A percentile compares a stretch with the other conserved stretches of the same genome.
phyloP scores from a whole-genome alignment of 2,888 invertebrate genomes.

The Eupithecia insigniata region DNA sequence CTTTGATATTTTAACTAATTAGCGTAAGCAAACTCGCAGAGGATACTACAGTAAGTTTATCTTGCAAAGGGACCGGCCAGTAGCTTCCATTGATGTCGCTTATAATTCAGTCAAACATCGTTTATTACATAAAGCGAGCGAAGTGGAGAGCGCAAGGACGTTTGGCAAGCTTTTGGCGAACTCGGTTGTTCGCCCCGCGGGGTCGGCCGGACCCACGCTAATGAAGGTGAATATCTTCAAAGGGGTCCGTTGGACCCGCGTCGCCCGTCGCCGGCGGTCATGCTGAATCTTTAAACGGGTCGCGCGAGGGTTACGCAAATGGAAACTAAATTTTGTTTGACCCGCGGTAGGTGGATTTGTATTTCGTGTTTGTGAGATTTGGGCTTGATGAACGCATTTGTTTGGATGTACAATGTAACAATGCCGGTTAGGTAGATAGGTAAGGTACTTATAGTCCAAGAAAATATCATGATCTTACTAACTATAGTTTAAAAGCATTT shows the following conservation, averaged over 20 bases:
- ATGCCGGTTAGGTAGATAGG: not conserved
- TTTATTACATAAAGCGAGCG: slow-evolving; percentile 41
- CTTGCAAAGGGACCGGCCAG: slow-evolving; percentile 28
- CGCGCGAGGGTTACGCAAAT: slow-evolving; percentile 61
- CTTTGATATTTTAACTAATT: slow-evolving; percentile 24
- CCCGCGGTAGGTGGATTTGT: slow-evolving; percentile 33
- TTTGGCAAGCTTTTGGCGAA: slow-evolving; percentile 24
- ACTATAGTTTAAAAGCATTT: not conserved
- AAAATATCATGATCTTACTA: not conserved
- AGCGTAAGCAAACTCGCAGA: slow-evolving; percentile 22
- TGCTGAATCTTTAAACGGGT: slow-evolving; percentile 80
- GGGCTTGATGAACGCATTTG: slow-evolving; percentile 11
- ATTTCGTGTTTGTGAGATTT: slow-evolving; percentile 38
- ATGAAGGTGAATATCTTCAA: slow-evolving; percentile 82
- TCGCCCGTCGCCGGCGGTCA: slow-evolving; percentile 67
- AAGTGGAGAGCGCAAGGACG: slow-evolving; percentile 45
- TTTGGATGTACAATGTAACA: not conserved
- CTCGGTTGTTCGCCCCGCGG: slow-evolving; percentile 57
- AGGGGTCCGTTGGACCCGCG: slow-evolving; percentile 69
- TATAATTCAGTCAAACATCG: slow-evolving; percentile 39
- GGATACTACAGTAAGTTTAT: slow-evolving; percentile 28
- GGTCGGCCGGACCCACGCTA: slow-evolving; percentile 72
- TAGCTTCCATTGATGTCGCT: slow-evolving; percentile 33
- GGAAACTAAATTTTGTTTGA: slow-evolving; percentile 61
- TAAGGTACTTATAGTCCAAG: not conserved